Percentiles rank a stretch among this genome's conserved stretches.
Evolutionary conservation across 1,140 invertebrate genomes (phyloP).

Genomic region (Cephus cinctus): DNA sequence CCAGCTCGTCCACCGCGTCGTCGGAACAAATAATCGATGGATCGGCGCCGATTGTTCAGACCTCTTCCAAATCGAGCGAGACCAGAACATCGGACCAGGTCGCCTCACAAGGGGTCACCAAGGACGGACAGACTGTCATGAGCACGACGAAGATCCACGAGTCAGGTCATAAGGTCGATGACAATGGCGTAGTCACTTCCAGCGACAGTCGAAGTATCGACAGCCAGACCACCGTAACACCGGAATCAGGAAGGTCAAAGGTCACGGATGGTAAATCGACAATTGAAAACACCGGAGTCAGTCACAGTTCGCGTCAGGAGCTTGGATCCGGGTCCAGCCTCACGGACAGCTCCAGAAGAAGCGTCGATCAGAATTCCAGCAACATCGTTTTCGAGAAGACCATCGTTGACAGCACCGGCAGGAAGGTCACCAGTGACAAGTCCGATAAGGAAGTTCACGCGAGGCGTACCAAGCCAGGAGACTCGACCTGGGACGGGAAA

Average conservation of each 20-base stretch:
- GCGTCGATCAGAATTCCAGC: background rate
- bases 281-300: too few relatives aligned
- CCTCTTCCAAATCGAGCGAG: conserved; percentile 25
- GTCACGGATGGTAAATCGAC: conserved; percentile 14
- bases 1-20: background rate
- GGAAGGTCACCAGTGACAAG: background rate
- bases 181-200: conserved; percentile 34
- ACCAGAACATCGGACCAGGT: conserved; percentile 22
- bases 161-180: conserved; percentile 25
- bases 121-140: conserved; percentile 30
- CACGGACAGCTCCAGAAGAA: background rate
- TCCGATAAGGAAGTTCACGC: too few relatives aligned
- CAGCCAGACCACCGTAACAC: conserved; percentile 24
- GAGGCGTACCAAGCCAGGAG: conserved; percentile 17
- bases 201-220: conserved; percentile 31
- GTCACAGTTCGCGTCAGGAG: too few relatives aligned
- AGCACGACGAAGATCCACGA: conserved; percentile 30
- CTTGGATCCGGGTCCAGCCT: too few relatives aligned
- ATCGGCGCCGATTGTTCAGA: background rate
- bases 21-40: background rate
- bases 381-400: background rate
- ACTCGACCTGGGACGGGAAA: conserved; percentile 30
- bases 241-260: too few relatives aligned
- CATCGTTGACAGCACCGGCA: background rate
- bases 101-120: conserved; percentile 25